Conservation (phyloP, 2,113 vertebrate species). For the Perognathus longimembris region DNA sequence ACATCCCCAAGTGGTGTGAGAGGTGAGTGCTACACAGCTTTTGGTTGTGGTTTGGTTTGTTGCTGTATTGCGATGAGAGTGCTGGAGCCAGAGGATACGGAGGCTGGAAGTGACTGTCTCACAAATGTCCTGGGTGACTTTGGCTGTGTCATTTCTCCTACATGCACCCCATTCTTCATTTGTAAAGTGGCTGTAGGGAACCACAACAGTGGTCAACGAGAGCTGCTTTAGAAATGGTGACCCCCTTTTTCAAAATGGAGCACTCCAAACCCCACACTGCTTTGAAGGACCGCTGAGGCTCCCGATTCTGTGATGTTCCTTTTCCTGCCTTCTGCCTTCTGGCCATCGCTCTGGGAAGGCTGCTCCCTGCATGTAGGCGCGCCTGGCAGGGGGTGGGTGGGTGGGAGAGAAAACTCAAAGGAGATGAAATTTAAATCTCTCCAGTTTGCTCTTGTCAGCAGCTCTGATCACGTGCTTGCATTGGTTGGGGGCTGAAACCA, state of each 20-base stretch:
- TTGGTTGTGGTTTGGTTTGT: neutral
- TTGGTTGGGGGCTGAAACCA: constrained; percentile 53
- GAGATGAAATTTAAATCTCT: constrained; percentile 74
- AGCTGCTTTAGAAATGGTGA: neutral
- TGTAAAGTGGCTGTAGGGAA: neutral
- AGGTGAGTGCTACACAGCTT: neutral
- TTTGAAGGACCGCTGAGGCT: neutral
- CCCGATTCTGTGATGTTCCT: neutral
- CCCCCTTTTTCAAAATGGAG: neutral
- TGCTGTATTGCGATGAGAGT: neutral
- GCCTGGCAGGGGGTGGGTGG: constrained; percentile 20
- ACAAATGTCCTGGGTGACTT: neutral
- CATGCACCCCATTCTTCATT: neutral
- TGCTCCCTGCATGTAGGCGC: constrained; percentile 10
- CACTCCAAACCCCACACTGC: neutral
- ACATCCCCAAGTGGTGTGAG: too few species aligned
- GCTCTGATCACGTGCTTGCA: constrained; percentile 17
- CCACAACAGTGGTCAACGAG: neutral
- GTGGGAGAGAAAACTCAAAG: constrained; percentile 43
- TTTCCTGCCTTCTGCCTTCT: neutral
- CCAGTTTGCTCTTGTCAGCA: constrained; percentile 61
- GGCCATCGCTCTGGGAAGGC: neutral
- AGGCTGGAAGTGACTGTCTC: neutral
- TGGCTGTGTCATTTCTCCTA: neutral
- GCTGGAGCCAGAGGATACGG: neutral